A percentile compares a stretch with the other conserved stretches of the same genome.
Evolutionary conservation across 2,888 invertebrate genomes (phyloP).

Genomic region (Neoaliturus tenellus): DNA sequence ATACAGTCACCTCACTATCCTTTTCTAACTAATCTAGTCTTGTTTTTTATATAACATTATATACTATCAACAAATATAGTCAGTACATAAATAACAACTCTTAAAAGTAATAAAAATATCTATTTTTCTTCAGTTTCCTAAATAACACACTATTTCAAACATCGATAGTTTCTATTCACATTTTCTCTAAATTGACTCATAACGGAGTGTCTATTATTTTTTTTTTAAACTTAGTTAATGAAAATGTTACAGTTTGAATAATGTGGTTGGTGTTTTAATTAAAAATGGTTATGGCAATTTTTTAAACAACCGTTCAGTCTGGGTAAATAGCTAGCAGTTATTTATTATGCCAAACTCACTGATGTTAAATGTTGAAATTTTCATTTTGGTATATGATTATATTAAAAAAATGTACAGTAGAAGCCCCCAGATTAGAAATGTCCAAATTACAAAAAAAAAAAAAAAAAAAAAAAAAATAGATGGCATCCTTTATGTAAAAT

Average conservation of each 20-base stretch:
- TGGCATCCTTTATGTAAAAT: too few species aligned
- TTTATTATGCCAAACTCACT: too few species aligned
- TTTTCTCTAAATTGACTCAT: conserved; percentile 39
- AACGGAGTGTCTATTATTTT: neutral
- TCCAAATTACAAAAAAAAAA: too few species aligned
- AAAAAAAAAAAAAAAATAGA: too few species aligned
- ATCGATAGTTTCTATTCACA: conserved; percentile 7
- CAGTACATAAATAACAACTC: conserved; percentile 39
- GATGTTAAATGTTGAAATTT: too few species aligned
- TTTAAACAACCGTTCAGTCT: too few species aligned
- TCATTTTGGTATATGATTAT: too few species aligned
- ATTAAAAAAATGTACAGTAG: too few species aligned
- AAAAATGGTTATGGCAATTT: too few species aligned
- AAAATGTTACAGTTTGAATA: conserved; percentile 26
- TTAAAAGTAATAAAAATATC: conserved; percentile 55
- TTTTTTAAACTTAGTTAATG: neutral
- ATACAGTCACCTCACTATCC: conserved; percentile 19
- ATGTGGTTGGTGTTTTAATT: too few species aligned
- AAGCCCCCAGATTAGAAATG: too few species aligned
- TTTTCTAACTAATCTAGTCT: conserved; percentile 13
- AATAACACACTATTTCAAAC: conserved; percentile 16
- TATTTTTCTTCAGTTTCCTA: conserved; percentile 24
- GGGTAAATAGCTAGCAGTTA: too few species aligned
- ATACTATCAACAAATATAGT: conserved; percentile 34
- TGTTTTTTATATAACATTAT: conserved; percentile 7